Conservation (phyloP, 1,140 invertebrate genomes). For the Augochlora pura region DNA sequence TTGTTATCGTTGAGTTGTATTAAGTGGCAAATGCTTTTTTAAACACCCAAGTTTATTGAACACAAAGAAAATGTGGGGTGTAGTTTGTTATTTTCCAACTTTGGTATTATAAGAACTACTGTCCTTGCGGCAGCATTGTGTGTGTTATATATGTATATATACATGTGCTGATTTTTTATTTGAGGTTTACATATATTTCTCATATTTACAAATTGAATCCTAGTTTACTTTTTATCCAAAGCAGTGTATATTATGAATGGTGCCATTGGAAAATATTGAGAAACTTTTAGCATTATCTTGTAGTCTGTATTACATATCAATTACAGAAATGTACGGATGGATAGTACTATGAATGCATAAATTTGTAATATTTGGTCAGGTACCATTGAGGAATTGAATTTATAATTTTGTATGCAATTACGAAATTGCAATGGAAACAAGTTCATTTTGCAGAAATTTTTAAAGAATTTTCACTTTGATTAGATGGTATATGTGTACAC, state of each 20-base stretch:
- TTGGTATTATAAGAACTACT: conserved; percentile 23
- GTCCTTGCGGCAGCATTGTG: conserved; percentile 24
- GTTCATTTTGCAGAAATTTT: background rate
- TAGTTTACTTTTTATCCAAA: conserved; percentile 40
- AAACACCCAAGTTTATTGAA: conserved; percentile 28
- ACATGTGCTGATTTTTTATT: conserved; percentile 17
- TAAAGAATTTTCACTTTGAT: background rate
- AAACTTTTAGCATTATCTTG: conserved; percentile 57
- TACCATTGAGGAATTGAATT: conserved; percentile 20
- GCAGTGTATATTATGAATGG: conserved; percentile 51
- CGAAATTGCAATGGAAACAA: background rate
- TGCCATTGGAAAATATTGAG: conserved; percentile 57
- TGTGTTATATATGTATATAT: conserved; percentile 10
- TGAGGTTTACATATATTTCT: conserved; percentile 32
- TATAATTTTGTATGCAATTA: background rate
- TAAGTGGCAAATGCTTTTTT: conserved; percentile 25
- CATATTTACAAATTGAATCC: conserved; percentile 32
- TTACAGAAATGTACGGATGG: conserved; percentile 60
- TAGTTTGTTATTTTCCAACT: conserved; percentile 31
- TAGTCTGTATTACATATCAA: conserved; percentile 57
- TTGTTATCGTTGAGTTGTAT: conserved; percentile 28
- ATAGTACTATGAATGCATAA: conserved; percentile 60
- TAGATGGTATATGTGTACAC: no score
- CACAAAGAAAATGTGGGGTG: conserved; percentile 3
- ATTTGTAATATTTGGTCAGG: conserved; percentile 11